Evolutionary conservation across 1,140 invertebrate genomes (phyloP).

Genomic region (Philaenus spumarius): DNA sequence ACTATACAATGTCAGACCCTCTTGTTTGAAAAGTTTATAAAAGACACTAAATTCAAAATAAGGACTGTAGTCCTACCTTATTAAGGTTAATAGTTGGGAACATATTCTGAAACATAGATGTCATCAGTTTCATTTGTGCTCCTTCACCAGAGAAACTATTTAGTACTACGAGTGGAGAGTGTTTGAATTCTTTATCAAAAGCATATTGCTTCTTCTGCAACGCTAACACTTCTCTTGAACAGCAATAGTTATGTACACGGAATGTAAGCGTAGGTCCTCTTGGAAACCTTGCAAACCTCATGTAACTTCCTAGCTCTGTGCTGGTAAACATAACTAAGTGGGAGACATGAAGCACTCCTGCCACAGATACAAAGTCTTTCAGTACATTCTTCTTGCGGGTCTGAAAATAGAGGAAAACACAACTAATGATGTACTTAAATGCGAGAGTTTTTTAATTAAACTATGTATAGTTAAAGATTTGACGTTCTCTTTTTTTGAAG

Average conservation of each 20-base stretch:
- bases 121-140: conserved; percentile 85
- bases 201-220: conserved; percentile 74
- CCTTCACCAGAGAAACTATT: conserved; percentile 85
- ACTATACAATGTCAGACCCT: too few relatives aligned
- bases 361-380: conserved; percentile 88
- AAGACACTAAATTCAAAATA: too few relatives aligned
- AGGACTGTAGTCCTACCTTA: conserved; percentile 47
- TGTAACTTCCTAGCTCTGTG: conserved; percentile 72
- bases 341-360: conserved; percentile 80
- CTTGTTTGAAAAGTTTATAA: too few relatives aligned
- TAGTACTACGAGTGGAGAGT: conserved; percentile 84
- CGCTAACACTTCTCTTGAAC: conserved; percentile 81
- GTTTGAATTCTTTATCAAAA: conserved; percentile 72
- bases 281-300: conserved; percentile 74
- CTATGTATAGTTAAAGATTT: background rate
- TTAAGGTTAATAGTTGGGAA: conserved; percentile 95
- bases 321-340: conserved; percentile 84
- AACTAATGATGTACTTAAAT: too few relatives aligned
- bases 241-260: conserved; percentile 73
- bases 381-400: conserved; percentile 80
- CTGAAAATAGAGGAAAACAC: conserved; percentile 54
- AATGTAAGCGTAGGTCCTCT: conserved; percentile 82
- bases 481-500: too few relatives aligned
- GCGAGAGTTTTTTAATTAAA: background rate
- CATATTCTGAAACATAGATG: conserved; percentile 97